phyloP scores from a whole-genome alignment of 2,113 vertebrate species.

The Gracilinanus agilis region DNA sequence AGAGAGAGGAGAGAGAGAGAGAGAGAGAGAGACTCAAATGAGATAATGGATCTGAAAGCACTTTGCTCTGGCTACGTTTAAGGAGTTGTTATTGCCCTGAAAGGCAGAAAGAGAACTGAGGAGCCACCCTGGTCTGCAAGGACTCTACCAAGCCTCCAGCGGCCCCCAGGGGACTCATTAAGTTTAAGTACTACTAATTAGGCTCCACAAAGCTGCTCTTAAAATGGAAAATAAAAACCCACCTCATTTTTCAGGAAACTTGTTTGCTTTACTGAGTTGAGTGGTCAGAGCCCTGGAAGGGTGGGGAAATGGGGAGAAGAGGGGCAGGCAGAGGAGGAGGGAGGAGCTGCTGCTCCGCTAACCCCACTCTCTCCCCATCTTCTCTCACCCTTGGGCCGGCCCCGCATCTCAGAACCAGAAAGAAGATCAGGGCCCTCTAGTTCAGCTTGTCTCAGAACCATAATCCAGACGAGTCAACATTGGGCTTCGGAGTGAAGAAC shows the following conservation, averaged over 20 bases:
- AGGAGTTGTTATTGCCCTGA: too few species aligned
- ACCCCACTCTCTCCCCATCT: background rate
- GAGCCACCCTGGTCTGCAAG: background rate
- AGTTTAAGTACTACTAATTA: background rate
- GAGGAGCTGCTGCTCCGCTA: background rate
- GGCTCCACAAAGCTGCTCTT: background rate
- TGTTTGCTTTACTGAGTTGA: constrained; percentile 1
- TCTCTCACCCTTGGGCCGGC: background rate
- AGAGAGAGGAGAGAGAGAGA: too few species aligned
- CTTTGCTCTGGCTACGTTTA: background rate
- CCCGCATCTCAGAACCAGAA: background rate
- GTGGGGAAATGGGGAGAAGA: background rate
- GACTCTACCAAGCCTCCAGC: background rate
- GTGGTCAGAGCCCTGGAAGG: background rate
- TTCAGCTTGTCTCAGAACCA: background rate
- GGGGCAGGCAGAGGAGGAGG: background rate
- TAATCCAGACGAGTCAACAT: background rate
- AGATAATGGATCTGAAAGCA: background rate
- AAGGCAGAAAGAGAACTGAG: background rate
- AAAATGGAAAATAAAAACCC: background rate
- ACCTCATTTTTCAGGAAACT: background rate
- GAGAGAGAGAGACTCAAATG: background rate
- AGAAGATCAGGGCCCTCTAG: background rate
- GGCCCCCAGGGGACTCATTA: background rate
- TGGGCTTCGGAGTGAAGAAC: background rate